Evolutionary conservation across 2,797 vertebrate species (phyloP).

Genomic region (Serranus cabrilla): DNA sequence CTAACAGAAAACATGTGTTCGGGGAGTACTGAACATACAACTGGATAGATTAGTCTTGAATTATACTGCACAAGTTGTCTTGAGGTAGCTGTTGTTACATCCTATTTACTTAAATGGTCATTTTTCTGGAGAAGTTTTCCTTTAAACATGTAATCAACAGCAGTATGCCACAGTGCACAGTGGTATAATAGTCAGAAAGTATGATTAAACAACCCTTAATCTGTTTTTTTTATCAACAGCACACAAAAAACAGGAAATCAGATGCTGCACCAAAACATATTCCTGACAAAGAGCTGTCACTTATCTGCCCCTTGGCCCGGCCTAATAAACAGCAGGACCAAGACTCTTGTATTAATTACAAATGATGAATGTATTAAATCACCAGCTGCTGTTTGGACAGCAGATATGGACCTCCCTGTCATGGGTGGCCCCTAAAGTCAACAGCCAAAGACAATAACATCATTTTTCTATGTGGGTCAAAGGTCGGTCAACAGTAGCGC

Average conservation of each 20-base stretch:
- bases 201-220: background rate
- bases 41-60: too few relatives aligned
- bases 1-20: too few relatives aligned
- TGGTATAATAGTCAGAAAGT: background rate
- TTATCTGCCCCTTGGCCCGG: background rate
- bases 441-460: conserved; percentile 18
- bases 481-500: conserved; percentile 8
- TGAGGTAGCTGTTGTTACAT: too few relatives aligned
- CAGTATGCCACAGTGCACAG: background rate
- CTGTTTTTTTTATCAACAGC: background rate
- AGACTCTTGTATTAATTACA: background rate
- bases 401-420: conserved; percentile 8
- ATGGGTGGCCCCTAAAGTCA: conserved; percentile 18
- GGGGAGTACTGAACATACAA: too few relatives aligned
- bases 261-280: background rate
- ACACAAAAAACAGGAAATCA: conserved; percentile 3
- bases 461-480: conserved; percentile 28
- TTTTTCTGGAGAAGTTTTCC: too few relatives aligned
- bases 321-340: background rate
- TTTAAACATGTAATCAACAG: conserved; percentile 8
- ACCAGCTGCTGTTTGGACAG: conserved; percentile 28
- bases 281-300: background rate
- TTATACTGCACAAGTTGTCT: too few relatives aligned
- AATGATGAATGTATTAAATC: background rate
- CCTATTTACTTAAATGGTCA: too few relatives aligned